Base-by-base conservation (phyloP, 2,888 invertebrate species). In the Andricus quercusramuli region DNA sequence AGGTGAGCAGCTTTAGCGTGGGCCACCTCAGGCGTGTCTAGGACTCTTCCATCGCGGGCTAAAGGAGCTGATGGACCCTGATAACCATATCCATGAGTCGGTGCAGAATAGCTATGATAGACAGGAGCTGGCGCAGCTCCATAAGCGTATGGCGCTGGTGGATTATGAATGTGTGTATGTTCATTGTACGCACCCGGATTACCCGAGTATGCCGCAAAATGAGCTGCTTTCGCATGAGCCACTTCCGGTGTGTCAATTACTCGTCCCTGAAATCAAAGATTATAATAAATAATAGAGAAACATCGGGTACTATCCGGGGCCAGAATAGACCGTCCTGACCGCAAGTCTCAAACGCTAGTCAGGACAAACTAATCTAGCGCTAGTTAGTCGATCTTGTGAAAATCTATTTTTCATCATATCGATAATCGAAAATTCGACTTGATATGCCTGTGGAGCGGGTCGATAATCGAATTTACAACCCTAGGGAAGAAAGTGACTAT, bases 11-110 rank as follows among this genome's bases (percentile, higher is more conserved):
- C 88, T 78, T 90, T 90, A 47, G 90, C 90, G 80, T 88, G 86
- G 20, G 89, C 88, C 6, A 90, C 89, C 83, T 90, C 91, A 67
- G 90, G 90, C 37, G 89, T 90, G 83, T 90, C 90, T 29, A 88
- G 80, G 32, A 88, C 88, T 37, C 87, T 86, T 8, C 88, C 88
- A 76, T 88, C 89, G 56, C 88, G 87, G 25, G 85, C 88, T n/a
- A 89, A 79, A 0, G 90, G 90, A 0, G 90, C 90, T 3, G 85
- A 83, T 2, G 90, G 90, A 0, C 90, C 90, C 74, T 90, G 89
- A 74, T 74, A 74, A n/a, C 74, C 32, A 79, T 89, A 90, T 11
- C 81, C 82, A 65, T 87, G 84, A 15, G 41, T 67, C 1, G 82
- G 29, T 41, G 84, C 82, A 0, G 85, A 74, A 51, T 74, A 74